Conservation (phyloP, 2,113 vertebrate species). For the Ancistrus triradiatus region DNA sequence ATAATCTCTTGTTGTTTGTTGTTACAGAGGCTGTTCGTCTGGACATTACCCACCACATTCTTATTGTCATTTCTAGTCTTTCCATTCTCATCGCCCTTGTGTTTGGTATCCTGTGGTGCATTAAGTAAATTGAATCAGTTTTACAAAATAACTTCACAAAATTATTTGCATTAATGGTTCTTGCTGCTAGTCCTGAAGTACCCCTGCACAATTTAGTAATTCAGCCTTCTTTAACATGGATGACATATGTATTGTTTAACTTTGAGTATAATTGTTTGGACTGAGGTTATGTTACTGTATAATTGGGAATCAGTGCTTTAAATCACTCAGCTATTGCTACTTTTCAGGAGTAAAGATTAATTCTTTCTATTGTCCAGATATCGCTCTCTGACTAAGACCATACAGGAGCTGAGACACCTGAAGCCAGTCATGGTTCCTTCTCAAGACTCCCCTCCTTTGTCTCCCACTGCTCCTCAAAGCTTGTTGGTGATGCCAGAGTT, state of each 20-base stretch:
- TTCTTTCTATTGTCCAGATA: slow-evolving; percentile 47
- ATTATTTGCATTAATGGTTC: too few species aligned
- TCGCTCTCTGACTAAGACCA: slow-evolving; percentile 41
- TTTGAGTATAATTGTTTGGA: too few species aligned
- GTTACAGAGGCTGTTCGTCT: background rate
- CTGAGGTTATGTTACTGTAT: too few species aligned
- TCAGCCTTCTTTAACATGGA: too few species aligned
- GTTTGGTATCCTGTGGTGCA: slow-evolving; percentile 44
- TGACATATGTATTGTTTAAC: too few species aligned
- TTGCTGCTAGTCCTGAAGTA: too few species aligned
- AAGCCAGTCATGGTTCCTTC: background rate
- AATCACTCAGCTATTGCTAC: too few species aligned
- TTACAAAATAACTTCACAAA: too few species aligned
- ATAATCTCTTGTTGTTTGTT: background rate
- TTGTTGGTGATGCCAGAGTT: background rate
- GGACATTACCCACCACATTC: background rate
- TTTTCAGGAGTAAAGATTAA: too few species aligned
- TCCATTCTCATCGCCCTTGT: slow-evolving; percentile 29
- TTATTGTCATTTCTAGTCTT: slow-evolving; percentile 31
- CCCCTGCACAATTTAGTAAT: too few species aligned
- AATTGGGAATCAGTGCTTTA: too few species aligned
- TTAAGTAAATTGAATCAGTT: too few species aligned
- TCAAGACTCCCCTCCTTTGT: slow-evolving; percentile 8
- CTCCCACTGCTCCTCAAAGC: background rate
- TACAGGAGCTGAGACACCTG: slow-evolving; percentile 23